These are phyloP conservation scores for Gisinianus flammeolus DNA, from an alignment of 2,888 invertebrate species.

Conservation along the genomic window DNA sequence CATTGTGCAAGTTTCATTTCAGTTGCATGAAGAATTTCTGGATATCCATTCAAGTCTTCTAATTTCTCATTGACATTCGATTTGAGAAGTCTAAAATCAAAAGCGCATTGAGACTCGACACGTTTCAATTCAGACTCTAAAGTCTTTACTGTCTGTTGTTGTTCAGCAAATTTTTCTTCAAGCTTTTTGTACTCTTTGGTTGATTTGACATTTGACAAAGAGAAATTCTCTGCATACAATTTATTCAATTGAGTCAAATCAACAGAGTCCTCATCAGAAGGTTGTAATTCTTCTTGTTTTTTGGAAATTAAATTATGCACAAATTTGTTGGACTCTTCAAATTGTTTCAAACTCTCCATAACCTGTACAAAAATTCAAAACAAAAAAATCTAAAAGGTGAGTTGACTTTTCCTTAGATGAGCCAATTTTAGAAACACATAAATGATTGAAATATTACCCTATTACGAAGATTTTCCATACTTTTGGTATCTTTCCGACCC, in stretches of 20 bases:
- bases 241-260: constrained; percentile 23
- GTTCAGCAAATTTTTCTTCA: constrained; percentile 49
- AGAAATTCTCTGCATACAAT: constrained; percentile 32
- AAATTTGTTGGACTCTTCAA: constrained; percentile 48
- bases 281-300: neutral
- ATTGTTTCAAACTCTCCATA: constrained; percentile 47
- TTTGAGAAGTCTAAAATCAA: constrained; percentile 51
- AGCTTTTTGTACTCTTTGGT: constrained; percentile 29
- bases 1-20: constrained; percentile 45
- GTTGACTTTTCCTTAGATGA: too few species aligned
- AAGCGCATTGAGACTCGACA: constrained; percentile 53
- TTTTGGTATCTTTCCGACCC: constrained; percentile 35
- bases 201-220: constrained; percentile 13
- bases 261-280: constrained; percentile 4
- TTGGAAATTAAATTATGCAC: constrained; percentile 15
- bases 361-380: too few species aligned
- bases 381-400: too few species aligned
- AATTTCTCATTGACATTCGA: constrained; percentile 52
- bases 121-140: constrained; percentile 49
- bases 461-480: constrained; percentile 42
- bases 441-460: too few species aligned
- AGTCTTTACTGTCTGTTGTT: constrained; percentile 49
- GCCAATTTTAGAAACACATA: too few species aligned
- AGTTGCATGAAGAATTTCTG: constrained; percentile 52
- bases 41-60: constrained; percentile 49